Base-by-base conservation (phyloP, 2,888 invertebrate genomes). In the Nemotelus nigrinus region DNA sequence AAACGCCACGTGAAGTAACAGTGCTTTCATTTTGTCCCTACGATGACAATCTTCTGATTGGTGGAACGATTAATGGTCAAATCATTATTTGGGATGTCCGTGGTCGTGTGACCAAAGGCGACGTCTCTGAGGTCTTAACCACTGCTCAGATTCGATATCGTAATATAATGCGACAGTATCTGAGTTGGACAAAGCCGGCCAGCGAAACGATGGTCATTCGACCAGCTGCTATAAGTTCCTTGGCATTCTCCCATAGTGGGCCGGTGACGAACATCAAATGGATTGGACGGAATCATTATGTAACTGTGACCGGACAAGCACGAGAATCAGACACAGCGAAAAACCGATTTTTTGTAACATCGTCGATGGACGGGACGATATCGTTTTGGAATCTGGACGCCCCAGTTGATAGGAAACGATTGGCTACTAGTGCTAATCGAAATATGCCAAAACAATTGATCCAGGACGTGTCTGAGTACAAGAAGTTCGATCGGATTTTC, bases 51-150 rank as follows among this genome's bases (percentile, higher is more conserved):
- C 84, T 93, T 68, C 84, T 94, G 45, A 83, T 94, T 63, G 94
- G 94, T 4, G 94, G 94, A 3, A 91, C 91, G 77, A 87, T 88
- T 2, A 94, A 93, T 84, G 94, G 94, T 1, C 91, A 93, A 89
- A 86, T 94, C 6, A 87, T 91, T 39, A 82, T 93, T 63, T 93
- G 93, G 93, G 93, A 93, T 84, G 87, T 93, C 78, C 89, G 89
- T 47, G 89, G 90, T 76, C 91, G 91, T 81, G 86, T 92, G 44
- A 89, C 91, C 80, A 89, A 89, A 80, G 88, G 92, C 1, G 93
- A 94, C 82, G 88, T 87, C 58, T 88, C 91, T 70, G 89, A 90
- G 83, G 89, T 91, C 8, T 83, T 92, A 25, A 92, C 92, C 41
- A 88, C 90, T 64, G 89, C 89, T 0, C 92, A 93, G 85, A 89